Percentiles rank a stretch among this genome's conserved stretches.
These are phyloP conservation scores for Desmophyllum pertusum DNA, from an alignment of 92 coral and sea anemone species.

Conservation along the genomic window DNA sequence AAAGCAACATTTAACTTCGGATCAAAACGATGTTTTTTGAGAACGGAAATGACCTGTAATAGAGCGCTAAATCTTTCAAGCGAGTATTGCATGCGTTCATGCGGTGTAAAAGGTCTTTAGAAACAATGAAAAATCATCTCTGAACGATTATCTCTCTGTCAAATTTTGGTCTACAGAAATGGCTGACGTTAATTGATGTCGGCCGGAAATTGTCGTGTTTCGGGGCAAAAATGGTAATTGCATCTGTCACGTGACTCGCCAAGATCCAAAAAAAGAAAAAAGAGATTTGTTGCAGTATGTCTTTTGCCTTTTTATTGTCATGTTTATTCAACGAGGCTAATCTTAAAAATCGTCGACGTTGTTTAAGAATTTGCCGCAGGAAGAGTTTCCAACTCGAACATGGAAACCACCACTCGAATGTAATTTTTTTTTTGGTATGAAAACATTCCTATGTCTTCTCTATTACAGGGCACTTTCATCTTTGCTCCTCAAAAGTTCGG, in stretches of 20 bases:
- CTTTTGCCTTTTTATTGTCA: neutral
- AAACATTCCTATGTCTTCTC: conserved; percentile 1
- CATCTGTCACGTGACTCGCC: conserved; percentile 31
- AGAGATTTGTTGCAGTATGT: neutral
- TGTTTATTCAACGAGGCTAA: neutral
- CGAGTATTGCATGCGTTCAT: conserved; percentile 18
- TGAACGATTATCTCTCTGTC: conserved; percentile 47
- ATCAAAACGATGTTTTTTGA: conserved; percentile 1
- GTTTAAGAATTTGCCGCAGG: neutral
- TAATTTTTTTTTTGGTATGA: conserved; percentile 36
- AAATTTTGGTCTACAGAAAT: conserved; percentile 3
- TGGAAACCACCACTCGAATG: conserved; percentile 19
- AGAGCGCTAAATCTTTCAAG: conserved; percentile 18
- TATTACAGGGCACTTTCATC: neutral
- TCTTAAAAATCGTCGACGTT: conserved; percentile 4
- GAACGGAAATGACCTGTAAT: conserved; percentile 37
- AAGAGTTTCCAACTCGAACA: neutral
- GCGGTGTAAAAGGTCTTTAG: conserved; percentile 39
- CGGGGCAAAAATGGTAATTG: conserved; percentile 25
- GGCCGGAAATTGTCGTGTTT: conserved; percentile 40
- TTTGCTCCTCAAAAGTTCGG: conserved; percentile 5
- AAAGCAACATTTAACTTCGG: neutral
- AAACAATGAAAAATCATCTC: conserved; percentile 38
- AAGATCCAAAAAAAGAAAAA: neutral
- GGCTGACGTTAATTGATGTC: conserved; percentile 43